Evolutionary conservation across 2,797 vertebrate species (phyloP), one percentile per base, ranked within the genome.

Genomic region (Rhynchonycteris naso): DNA sequence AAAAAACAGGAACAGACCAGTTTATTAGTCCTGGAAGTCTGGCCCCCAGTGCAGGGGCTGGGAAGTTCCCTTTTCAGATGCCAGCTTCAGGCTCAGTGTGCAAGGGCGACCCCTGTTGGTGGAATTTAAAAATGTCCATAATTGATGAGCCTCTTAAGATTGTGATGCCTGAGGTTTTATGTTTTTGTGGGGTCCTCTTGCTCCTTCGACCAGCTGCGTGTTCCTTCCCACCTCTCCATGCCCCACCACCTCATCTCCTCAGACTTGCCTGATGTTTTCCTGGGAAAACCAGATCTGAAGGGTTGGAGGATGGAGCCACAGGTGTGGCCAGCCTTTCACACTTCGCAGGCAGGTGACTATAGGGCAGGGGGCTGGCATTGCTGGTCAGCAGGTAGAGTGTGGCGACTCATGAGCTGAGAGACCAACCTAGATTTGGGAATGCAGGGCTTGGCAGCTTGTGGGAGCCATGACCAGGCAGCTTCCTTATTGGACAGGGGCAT

Each of bases 71-170:
- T 54, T 43, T 68, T 21, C 22, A 1, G 47, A 33, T 0, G 38
- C 78, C 59, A 28, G 83, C 52, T 52, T 85, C 85, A 26, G 59
- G 88, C 93, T 87, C 0, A 0, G 54, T n/a, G 88, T 94, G 66
- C 85, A 74, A 97, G 94, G 91, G 96, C 9, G 97, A 95, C 97
- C 94, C 65, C 97, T 97, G 38, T 96, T 72, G 97, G 96, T 74
- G 7, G 14, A 47, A 91, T 26, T 65, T 52, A 56, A 69, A 56
- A 33, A 33, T 54, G 35, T 33, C 24, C 22, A 1, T 4, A 28
- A 15, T 47, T 58, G 3, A 0, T 6, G 56, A 59, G n/a, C 35
- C 35, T 18, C 35, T 35, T 4, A 10, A 61, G 63, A 7, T 12
- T 2, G 13, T 28, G 26, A 10, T 22, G 33, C 21, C 58, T 12